Percentiles rank a stretch among this genome's conserved stretches.
phyloP scores from a whole-genome alignment of 2,888 invertebrate genomes.

The Scrobipalpa costella region DNA sequence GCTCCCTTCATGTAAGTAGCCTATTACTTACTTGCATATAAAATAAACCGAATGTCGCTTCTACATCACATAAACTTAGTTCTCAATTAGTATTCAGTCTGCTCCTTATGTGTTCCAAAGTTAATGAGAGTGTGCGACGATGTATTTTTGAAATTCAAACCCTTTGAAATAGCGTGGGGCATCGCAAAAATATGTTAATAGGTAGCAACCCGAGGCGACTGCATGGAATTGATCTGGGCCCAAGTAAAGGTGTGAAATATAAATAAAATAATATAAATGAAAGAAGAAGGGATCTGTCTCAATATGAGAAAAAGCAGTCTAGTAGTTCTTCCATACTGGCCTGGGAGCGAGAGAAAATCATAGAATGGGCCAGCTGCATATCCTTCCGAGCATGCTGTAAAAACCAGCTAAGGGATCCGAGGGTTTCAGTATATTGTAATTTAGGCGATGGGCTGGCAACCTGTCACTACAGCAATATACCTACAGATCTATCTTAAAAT shows the following conservation, averaged over 20 bases:
- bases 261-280: background rate
- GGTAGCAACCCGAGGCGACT: constrained; percentile 44
- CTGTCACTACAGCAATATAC: too few relatives aligned
- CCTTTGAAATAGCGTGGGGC: constrained; percentile 68
- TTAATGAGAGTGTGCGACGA: constrained; percentile 71
- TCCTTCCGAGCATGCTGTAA: too few relatives aligned
- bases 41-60: constrained; percentile 40
- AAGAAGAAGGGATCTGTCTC: background rate
- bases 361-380: too few relatives aligned
- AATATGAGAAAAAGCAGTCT: background rate
- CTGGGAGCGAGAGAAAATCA: too few relatives aligned
- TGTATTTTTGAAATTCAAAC: constrained; percentile 73
- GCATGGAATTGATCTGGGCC: constrained; percentile 41
- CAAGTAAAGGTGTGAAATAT: constrained; percentile 13
- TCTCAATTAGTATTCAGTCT: constrained; percentile 73
- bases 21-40: background rate
- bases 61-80: constrained; percentile 49
- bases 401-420: too few relatives aligned
- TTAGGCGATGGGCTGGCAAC: too few relatives aligned
- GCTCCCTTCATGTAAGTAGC: too few relatives aligned
- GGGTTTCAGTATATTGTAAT: too few relatives aligned
- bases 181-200: constrained; percentile 76
- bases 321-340: too few relatives aligned
- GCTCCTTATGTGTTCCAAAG: constrained; percentile 75
- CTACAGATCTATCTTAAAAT: too few relatives aligned